Base-by-base conservation (phyloP, 2,797 vertebrate species). In the Syndactyla subalaris region DNA sequence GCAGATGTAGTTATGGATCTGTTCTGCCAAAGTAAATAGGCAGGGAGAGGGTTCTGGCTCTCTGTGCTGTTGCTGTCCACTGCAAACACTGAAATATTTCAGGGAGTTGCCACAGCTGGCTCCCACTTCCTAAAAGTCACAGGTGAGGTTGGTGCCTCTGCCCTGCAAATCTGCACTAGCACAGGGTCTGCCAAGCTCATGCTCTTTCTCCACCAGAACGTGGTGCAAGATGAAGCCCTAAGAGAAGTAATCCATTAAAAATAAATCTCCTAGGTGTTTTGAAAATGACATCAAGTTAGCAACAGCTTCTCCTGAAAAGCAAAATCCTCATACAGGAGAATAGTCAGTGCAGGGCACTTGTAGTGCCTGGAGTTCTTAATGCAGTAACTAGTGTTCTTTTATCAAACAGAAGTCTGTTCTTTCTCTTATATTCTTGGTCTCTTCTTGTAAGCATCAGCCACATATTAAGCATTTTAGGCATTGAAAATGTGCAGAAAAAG, bases 11-110 rank as follows among this genome's bases (percentile, higher is more conserved):
- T 81, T 36, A 10, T 65, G 68, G 65, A 39, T 30, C 57, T 12
- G 3, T 41, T 82, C 79, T 91, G 88, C 89, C 95, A 88, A 52
- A 70, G 85, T 30, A 78, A 92, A 49, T 3, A 62, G 20, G 72
- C 36, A 85, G 83, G 77, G 84, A 66, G 73, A 51, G 14, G 7
- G 10, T 74, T 91, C 34, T 58, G 61, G 70, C 39, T 87, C 45
- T 49, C 51, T 30, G 17, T 10, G 65, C 52, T 95, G 30, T 23
- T 74, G 39, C 65, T 95, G 41, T 55, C 73, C 76, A 63, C 88
- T 85, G 80, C 74, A 94, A 95, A 91, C 78, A 77, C 48, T 84
- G 89, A 85, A 94, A 78, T 92, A 36, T 68, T 96, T 89, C 51
- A 5, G 26, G 71, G 63, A 61, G n/a, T 68, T 88, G 24, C 74